Conservation (phyloP, 2,113 vertebrate species). For the Oenanthe melanoleuca region DNA sequence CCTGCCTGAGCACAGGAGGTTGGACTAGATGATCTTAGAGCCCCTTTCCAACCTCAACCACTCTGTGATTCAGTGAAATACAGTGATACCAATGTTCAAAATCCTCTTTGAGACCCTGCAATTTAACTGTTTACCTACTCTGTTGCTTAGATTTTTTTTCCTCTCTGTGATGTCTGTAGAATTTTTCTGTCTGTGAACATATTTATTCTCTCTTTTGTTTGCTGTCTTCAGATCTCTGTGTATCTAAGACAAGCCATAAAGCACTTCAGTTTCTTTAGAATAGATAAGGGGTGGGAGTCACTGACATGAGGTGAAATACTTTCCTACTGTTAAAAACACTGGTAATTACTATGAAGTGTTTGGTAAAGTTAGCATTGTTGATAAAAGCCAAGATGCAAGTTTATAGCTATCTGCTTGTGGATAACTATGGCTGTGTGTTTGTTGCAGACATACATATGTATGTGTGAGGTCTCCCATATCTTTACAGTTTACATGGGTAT, state of each 20-base stretch:
- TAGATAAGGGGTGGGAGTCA: neutral
- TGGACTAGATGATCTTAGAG: neutral
- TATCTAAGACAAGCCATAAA: neutral
- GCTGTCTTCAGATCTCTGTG: neutral
- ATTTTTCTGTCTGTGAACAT: neutral
- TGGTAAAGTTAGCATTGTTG: neutral
- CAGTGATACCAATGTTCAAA: accelerated
- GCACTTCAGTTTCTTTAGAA: neutral
- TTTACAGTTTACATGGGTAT: neutral
- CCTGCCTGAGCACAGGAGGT: accelerated
- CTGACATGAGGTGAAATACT: neutral
- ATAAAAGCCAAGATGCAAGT: neutral
- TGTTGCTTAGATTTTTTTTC: neutral
- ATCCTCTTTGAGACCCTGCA: neutral
- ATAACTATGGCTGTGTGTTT: neutral
- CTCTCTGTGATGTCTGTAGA: neutral
- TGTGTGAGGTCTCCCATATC: neutral
- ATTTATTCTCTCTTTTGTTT: neutral
- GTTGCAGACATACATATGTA: neutral
- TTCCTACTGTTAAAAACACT: neutral
- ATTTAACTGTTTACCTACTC: neutral
- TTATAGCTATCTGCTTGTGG: neutral
- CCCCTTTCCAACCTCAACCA: neutral
- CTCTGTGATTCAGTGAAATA: neutral
- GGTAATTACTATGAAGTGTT: neutral